phyloP scores from a whole-genome alignment of 2,888 invertebrate genomes.

The Ennomos erosarius region DNA sequence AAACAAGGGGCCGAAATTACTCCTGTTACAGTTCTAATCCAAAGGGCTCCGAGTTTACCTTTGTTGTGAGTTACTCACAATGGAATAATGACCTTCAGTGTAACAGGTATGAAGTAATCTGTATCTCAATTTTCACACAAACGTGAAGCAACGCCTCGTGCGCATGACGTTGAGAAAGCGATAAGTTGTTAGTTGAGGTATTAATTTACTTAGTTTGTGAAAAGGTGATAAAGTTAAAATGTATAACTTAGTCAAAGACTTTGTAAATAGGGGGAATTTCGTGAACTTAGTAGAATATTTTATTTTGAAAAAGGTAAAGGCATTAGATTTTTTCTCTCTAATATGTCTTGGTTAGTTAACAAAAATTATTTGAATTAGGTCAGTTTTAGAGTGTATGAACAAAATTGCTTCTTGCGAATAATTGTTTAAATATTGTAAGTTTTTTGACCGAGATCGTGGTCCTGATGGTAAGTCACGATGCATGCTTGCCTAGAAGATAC shows the following conservation, averaged over 20 bases:
- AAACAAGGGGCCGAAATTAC: conserved; percentile 32
- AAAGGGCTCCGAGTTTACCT: conserved; percentile 36
- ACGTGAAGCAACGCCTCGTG: conserved; percentile 18
- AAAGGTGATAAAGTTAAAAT: not conserved
- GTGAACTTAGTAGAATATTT: too few relatives aligned
- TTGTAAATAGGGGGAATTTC: too few relatives aligned
- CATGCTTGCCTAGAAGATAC: too few relatives aligned
- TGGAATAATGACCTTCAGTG: conserved; percentile 46
- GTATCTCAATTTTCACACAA: conserved; percentile 25
- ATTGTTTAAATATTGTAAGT: too few relatives aligned
- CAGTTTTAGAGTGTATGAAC: not conserved
- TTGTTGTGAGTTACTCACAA: conserved; percentile 42
- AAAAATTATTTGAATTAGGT: too few relatives aligned
- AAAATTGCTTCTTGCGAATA: too few relatives aligned
- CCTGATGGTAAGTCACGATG: too few relatives aligned
- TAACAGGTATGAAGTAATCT: conserved; percentile 10
- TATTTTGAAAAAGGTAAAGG: not conserved
- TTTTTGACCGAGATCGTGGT: too few relatives aligned
- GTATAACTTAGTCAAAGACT: too few relatives aligned
- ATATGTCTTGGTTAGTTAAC: too few relatives aligned
- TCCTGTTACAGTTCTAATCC: conserved; percentile 36
- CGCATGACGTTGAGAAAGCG: conserved; percentile 19
- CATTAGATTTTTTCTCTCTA: too few relatives aligned
- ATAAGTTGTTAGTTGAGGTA: conserved; percentile 2
- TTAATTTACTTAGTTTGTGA: not conserved